Percentiles rank a stretch among this genome's conserved stretches.
Conservation (phyloP, 2,113 vertebrate genomes). For the Chelonoidis abingdonii region DNA sequence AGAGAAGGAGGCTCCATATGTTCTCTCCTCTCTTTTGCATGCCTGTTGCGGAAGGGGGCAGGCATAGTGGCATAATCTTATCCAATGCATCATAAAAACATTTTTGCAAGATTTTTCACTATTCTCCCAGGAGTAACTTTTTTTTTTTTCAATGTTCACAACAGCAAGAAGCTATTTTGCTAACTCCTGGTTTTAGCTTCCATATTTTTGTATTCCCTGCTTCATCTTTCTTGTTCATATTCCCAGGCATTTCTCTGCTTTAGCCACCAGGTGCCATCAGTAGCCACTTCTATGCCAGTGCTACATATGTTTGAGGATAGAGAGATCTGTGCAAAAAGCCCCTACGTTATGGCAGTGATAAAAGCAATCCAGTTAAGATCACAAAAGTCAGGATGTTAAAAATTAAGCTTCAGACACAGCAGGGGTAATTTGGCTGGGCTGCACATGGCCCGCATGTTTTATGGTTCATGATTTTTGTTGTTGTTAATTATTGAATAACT, state of each 20-base stretch:
- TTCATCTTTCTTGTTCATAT: background rate
- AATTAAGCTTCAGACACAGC: background rate
- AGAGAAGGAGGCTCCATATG: background rate
- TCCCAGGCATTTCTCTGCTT: conserved; percentile 63
- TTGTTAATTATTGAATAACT: background rate
- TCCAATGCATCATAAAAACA: background rate
- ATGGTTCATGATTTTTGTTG: background rate
- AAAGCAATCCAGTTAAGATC: background rate
- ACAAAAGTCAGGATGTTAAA: background rate
- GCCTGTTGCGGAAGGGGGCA: too few relatives aligned
- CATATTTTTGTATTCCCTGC: background rate
- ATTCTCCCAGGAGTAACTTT: background rate
- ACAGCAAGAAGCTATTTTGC: background rate
- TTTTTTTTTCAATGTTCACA: background rate
- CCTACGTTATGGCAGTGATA: background rate
- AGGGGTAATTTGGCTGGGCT: accelerated
- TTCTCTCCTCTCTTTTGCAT: too few relatives aligned
- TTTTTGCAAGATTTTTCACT: background rate
- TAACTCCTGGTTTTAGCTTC: background rate
- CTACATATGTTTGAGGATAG: accelerated
- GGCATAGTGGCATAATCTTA: background rate
- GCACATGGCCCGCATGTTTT: background rate
- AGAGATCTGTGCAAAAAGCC: background rate
- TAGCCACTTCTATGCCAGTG: background rate
- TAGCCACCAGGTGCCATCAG: conserved; percentile 78